Percentiles rank a stretch among this genome's conserved stretches.
These are phyloP conservation scores for Aricia agestis DNA, from an alignment of 1,140 invertebrate genomes.

Conservation along the genomic window DNA sequence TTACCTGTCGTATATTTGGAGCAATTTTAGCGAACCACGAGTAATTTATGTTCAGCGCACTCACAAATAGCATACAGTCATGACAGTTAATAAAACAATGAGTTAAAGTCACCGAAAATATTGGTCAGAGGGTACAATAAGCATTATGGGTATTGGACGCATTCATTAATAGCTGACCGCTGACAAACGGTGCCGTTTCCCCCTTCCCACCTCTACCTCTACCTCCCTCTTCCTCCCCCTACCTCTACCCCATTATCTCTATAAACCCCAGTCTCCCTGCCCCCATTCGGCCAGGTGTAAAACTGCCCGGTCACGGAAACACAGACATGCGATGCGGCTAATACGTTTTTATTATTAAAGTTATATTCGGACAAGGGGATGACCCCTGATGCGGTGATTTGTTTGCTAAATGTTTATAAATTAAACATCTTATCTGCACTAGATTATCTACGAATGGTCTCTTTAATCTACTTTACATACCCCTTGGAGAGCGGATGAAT, in stretches of 20 bases:
- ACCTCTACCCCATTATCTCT: background rate
- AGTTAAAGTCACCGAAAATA: constrained; percentile 59
- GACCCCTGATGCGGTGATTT: constrained; percentile 65
- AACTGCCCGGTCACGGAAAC: constrained; percentile 72
- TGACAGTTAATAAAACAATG: constrained; percentile 64
- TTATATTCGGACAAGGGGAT: constrained; percentile 52
- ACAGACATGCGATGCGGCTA: constrained; percentile 72
- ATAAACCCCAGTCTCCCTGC: constrained; percentile 21
- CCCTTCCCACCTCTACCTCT: constrained; percentile 25
- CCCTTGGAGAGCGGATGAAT: too few species aligned
- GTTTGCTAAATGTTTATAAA: constrained; percentile 37
- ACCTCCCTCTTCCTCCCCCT: too few species aligned
- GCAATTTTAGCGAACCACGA: constrained; percentile 18
- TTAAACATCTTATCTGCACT: background rate
- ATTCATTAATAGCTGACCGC: constrained; percentile 70
- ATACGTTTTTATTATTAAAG: constrained; percentile 74
- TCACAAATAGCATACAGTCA: constrained; percentile 37
- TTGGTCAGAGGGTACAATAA: constrained; percentile 64
- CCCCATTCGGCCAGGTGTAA: constrained; percentile 65
- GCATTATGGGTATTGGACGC: constrained; percentile 52
- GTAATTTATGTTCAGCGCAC: constrained; percentile 19
- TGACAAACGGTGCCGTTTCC: constrained; percentile 61
- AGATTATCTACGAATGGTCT: background rate
- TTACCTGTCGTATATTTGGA: constrained; percentile 24
- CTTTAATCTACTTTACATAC: background rate